Base-by-base conservation (phyloP, 2,888 invertebrate species). In the Patella depressa region DNA sequence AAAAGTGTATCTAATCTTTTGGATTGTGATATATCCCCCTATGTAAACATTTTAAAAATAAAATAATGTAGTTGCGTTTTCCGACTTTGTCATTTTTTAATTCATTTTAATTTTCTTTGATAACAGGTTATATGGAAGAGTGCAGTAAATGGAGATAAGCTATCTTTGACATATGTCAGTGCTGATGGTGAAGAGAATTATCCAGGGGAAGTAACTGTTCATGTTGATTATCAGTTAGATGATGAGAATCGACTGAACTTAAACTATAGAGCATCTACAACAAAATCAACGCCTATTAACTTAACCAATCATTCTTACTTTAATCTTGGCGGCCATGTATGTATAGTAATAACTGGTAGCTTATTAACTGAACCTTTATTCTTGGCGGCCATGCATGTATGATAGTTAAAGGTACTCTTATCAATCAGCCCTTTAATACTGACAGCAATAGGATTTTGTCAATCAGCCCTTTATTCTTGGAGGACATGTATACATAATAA, bases 81-180 rank as follows among this genome's bases (percentile, higher is more conserved):
- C 29, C 29, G 3, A 29, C 29, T 2, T 3, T 34, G 45, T 45
- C 45, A 45, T 7, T 45, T 9, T 45, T 45, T 45, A 45, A 9
- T 45, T 45, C 1, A 45, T 45, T 9, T 45, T 7, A 45, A 45
- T 45, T 45, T 45, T 45, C 45, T 45, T 45, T 45, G 7, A 70
- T 59, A 79, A 34, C 74, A 89, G 88, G 82, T 79, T 19, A 34
- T 78, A 76, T 53, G 85, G 82, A 53, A 79, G 82, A 76, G 80
- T 89, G 54, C 77, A 84, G 59, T 84, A 89, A 73, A 89, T 90
- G 54, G 72, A 81, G n/a, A 81, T 89, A 9, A 81, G 77, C 24
- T 94, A 97, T 69, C 95, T 95, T 88, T 96, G 96, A 2, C 95
- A 96, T 90, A 93, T 94, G 81, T 29, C 19, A 12, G 17, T 83